Conservation (phyloP, 2,797 vertebrate genomes). For the Chrysocyon brachyurus region DNA sequence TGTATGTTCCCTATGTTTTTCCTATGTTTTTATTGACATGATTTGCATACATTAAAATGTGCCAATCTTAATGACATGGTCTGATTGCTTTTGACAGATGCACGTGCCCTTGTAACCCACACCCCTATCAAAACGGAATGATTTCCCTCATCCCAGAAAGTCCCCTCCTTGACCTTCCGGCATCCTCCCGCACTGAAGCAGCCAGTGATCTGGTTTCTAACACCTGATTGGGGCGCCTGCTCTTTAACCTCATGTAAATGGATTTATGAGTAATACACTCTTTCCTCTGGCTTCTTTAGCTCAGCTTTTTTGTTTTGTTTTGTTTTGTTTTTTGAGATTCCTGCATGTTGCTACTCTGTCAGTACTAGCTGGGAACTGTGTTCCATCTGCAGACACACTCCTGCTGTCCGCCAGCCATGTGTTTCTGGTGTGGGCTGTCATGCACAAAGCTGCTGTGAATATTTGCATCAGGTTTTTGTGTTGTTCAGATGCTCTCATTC, state of each 20-base stretch:
- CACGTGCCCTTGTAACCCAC: background rate
- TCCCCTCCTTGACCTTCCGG: background rate
- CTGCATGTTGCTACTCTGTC: too few species aligned
- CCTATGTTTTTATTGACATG: background rate
- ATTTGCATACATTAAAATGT: background rate
- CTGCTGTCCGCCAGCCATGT: fast-evolving
- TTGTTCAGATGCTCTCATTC: background rate
- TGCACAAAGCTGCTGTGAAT: background rate
- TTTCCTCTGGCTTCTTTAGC: background rate
- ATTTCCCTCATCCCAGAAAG: background rate
- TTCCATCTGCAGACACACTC: fast-evolving
- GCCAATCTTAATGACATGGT: background rate
- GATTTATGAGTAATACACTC: background rate
- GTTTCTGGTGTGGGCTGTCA: background rate
- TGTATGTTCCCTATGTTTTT: background rate
- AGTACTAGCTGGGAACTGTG: background rate
- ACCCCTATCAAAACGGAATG: background rate
- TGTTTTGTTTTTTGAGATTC: background rate
- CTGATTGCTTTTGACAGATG: too few species aligned
- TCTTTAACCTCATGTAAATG: background rate
- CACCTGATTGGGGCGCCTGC: background rate
- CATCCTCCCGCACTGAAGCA: background rate
- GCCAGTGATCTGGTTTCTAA: background rate
- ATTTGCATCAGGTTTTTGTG: background rate
- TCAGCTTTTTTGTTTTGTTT: background rate